Conservation (phyloP, 2,888 invertebrate species). For the Ophion obscuratus region DNA sequence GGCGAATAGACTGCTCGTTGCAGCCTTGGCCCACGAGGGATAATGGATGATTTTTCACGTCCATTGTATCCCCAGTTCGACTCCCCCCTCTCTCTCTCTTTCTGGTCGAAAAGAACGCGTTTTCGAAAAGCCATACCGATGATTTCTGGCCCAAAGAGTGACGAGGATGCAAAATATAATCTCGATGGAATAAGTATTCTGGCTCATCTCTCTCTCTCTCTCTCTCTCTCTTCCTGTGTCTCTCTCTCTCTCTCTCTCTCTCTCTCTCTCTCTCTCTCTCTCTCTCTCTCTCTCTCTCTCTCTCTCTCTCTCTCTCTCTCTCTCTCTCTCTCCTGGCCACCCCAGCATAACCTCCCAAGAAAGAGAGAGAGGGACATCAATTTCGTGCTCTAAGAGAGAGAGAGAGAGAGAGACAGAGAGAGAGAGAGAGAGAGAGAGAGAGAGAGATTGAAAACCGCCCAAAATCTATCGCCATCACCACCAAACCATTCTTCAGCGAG, state of each 20-base stretch:
- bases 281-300: no score
- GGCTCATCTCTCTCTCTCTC: neutral
- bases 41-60: constrained; percentile 84
- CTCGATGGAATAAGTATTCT: constrained; percentile 3
- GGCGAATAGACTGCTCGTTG: constrained; percentile 48
- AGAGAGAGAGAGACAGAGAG: neutral
- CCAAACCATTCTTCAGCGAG: constrained; percentile 68
- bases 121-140: constrained; percentile 26
- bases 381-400: neutral
- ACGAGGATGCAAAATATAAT: constrained; percentile 32
- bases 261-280: no score
- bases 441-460: constrained; percentile 58
- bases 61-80: constrained; percentile 75
- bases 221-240: no score
- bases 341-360: neutral
- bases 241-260: no score
- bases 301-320: constrained; percentile 50
- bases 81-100: constrained; percentile 11
- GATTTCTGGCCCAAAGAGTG: constrained; percentile 29
- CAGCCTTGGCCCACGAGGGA: constrained; percentile 71
- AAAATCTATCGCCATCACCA: constrained; percentile 54
- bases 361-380: neutral
- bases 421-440: constrained; percentile 46
- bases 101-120: neutral
- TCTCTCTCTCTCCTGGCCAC: constrained; percentile 21